Evolutionary conservation across 2,113 vertebrate species (phyloP), one percentile per base, ranked within the genome.

Genomic region (Rhipidura dahli): DNA sequence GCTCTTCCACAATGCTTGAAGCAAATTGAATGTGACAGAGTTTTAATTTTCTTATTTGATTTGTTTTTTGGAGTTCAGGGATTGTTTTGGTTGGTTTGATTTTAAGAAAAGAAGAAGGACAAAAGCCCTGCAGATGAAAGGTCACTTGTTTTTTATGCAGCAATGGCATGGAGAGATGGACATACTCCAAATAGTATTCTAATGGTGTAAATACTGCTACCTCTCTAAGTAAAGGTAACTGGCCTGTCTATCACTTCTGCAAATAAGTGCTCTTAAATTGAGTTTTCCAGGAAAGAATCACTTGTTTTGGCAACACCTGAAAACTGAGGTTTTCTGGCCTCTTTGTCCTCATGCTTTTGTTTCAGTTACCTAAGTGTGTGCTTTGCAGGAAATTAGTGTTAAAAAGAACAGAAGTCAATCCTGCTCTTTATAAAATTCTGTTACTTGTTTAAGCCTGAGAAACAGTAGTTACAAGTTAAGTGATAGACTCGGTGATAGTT

Each of bases 161-260:
- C 13, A 75, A 20, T 78, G 20, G 26, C 39, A 51, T 44, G 35
- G 76, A 88, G 75, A 71, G 33, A 18, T 54, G 7, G 18, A 23
- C 2, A 3, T 71, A 57, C 19, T 42, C 39, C 30, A 79, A 15
- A 23, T n/a, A 13, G 11, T 69, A 42, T 88, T 88, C 40, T 40
- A 59, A 0, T 22, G 22, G 5, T 82, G 7, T 64, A 68, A 81
- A 7, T 56, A 35, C 19, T 2, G 0, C 1, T 68, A 72, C 30
- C 24, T 73, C 22, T 87, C 20, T 66, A 71, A 79, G 18, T 69
- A 70, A 47, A 64, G 27, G 5, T 71, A 39, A 26, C 13, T 6
- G 8, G 15, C 5, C 0, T 66, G 33, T 44, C 7, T 87, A 0
- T 61, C 18, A 49, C 6, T 45, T 94, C 19, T 65, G 31, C 37